Percentiles rank a stretch among this genome's conserved stretches.
phyloP scores from a whole-genome alignment of 2,113 vertebrate species.

The Ictidomys tridecemlineatus region DNA sequence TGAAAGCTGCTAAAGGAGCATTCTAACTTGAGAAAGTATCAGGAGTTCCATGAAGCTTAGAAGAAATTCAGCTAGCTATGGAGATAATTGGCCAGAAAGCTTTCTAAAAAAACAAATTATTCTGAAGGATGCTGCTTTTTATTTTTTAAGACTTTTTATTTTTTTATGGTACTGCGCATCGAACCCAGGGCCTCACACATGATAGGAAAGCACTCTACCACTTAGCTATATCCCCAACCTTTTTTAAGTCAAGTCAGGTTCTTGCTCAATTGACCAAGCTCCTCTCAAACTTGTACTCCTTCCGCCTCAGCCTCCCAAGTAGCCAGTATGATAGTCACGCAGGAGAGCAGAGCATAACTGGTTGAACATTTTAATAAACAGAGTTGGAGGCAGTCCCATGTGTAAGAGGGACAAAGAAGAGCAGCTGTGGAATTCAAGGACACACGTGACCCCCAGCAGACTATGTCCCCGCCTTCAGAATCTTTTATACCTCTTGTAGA shows the following conservation, averaged over 20 bases:
- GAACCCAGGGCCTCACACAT: too few species aligned
- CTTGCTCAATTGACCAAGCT: too few species aligned
- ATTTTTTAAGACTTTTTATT: too few species aligned
- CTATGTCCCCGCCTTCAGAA: background rate
- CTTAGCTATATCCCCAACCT: too few species aligned
- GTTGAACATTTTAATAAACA: background rate
- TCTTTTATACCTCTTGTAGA: background rate
- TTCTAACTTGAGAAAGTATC: background rate
- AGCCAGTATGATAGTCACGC: background rate
- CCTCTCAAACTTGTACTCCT: too few species aligned
- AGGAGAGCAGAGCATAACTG: background rate
- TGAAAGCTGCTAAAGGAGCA: background rate
- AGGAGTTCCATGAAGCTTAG: background rate
- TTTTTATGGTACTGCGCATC: too few species aligned
- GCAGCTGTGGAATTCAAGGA: background rate
- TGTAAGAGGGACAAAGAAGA: background rate
- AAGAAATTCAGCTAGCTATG: background rate
- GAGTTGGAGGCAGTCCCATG: rapidly evolving
- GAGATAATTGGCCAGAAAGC: background rate
- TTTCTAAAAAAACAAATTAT: background rate
- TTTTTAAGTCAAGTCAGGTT: too few species aligned
- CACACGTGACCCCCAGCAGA: rapidly evolving
- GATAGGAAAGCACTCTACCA: too few species aligned
- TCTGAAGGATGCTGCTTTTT: background rate
- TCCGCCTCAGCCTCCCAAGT: background rate